Conservation (phyloP, 2,113 vertebrate species). For the Loxodonta africana region DNA sequence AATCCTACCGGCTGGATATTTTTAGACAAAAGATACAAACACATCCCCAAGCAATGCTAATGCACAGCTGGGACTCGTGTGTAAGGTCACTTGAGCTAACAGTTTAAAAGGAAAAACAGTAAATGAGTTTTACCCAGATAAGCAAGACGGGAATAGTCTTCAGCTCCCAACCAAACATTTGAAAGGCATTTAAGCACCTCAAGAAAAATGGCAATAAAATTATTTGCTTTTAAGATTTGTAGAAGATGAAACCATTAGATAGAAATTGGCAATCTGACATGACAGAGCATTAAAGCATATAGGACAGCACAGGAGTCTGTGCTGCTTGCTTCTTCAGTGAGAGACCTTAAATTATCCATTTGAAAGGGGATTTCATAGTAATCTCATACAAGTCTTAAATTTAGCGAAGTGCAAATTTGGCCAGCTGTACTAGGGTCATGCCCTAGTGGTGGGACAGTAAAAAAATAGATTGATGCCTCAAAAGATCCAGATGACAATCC, state of each 20-base stretch:
- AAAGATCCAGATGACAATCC: slow-evolving; percentile 58
- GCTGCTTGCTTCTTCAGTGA: background rate
- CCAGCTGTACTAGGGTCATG: slow-evolving; percentile 20
- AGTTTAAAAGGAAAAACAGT: slow-evolving; percentile 88
- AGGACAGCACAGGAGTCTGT: background rate
- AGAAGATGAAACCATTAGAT: slow-evolving; percentile 52
- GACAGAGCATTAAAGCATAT: slow-evolving; percentile 57
- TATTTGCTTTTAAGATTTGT: slow-evolving; percentile 69
- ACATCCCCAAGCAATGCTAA: slow-evolving; percentile 91
- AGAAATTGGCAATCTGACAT: slow-evolving; percentile 28
- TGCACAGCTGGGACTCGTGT: slow-evolving; percentile 89
- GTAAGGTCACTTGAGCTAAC: slow-evolving; percentile 89
- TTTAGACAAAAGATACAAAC: slow-evolving; percentile 93
- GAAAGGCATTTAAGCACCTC: slow-evolving; percentile 69
- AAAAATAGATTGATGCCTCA: slow-evolving; percentile 38
- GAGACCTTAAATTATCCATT: slow-evolving; percentile 46
- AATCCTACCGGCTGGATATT: slow-evolving; percentile 91
- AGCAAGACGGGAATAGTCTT: slow-evolving; percentile 80
- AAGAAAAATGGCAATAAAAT: slow-evolving; percentile 68
- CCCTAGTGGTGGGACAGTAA: slow-evolving; percentile 20
- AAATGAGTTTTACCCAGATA: slow-evolving; percentile 87
- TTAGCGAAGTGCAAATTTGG: slow-evolving; percentile 70
- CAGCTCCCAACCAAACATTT: slow-evolving; percentile 85
- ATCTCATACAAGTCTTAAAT: background rate
- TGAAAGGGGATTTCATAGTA: slow-evolving; percentile 49